Evolutionary conservation across 2,888 invertebrate genomes (phyloP), one percentile per base, ranked within the genome.

Genomic region (Lagria hirta): DNA sequence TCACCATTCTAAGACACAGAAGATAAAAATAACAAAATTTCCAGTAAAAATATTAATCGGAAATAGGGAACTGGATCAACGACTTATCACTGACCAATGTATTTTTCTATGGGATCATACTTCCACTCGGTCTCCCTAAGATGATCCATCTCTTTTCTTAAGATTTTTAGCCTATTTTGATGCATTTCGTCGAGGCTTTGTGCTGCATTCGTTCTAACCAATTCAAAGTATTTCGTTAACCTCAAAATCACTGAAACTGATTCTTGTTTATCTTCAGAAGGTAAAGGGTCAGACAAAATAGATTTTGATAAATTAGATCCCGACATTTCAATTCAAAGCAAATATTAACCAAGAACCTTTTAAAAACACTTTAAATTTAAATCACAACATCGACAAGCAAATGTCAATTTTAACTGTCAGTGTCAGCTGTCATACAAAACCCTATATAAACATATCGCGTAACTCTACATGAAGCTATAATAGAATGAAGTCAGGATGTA

Each of bases 61-160:
- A 24, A 24, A 4, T 4, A n/a, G 4, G 4, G 24, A 24, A 24
- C 4, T 8, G 10, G 8, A 4, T 24, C 10, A 11, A 11, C n/a
- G 24, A 24, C 10, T 13, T 28, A 6, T 27, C 22, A 51, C 61
- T 81, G 81, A 12, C 79, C 78, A 65, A 81, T 78, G 43, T 78
- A 82, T 68, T 81, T 84, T 50, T 87, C 86, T 56, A 81, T 76
- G 22, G 79, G 72, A 34, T 85, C 82, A 73, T 84, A 88, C 69
- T 84, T 83, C 89, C 89, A 89, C 62, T 87, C 85, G 0, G 88
- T 88, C 36, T 82, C 79, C 64, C 84, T 86, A n/a, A 89, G 71
- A 63, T 82, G 83, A 54, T 86, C 86, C 40, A 88, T 70, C 70
- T 88, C 86, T 66, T 85, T 87, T 43, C 88, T 75, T 21, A 89